Percentiles rank a stretch among this genome's conserved stretches.
Evolutionary conservation across 2,113 vertebrate genomes (phyloP).

Genomic region (Mus musculus): DNA sequence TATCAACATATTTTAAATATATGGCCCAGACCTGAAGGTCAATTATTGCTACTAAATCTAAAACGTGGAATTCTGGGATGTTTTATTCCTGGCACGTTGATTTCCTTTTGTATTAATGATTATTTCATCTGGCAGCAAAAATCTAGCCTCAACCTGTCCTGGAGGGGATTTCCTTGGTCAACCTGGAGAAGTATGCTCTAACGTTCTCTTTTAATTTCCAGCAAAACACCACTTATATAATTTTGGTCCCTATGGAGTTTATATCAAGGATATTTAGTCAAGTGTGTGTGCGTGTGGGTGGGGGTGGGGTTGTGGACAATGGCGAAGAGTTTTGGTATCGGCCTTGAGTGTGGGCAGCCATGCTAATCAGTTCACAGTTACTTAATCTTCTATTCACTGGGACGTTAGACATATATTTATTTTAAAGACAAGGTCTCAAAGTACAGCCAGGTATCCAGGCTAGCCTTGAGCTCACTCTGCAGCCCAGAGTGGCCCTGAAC

Average conservation of each 20-base stretch:
- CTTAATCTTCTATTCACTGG: not conserved
- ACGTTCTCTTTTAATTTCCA: constrained; percentile 49
- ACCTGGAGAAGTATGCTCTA: not conserved
- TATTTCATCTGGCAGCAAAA: constrained; percentile 74
- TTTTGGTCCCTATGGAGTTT: not conserved
- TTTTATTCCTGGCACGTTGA: constrained; percentile 70
- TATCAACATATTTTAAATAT: constrained; percentile 78
- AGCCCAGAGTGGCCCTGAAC: not conserved
- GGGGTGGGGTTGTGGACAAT: not conserved
- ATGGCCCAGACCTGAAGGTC: constrained; percentile 67
- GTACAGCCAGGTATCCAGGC: not conserved
- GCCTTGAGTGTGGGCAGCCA: not conserved
- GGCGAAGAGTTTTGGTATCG: not conserved
- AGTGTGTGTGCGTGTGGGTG: not conserved
- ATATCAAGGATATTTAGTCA: not conserved
- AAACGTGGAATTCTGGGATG: constrained; percentile 68
- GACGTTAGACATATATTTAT: not conserved
- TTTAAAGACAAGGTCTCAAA: not conserved
- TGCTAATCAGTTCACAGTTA: not conserved
- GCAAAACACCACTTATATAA: not conserved
- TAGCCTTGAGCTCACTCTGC: not conserved
- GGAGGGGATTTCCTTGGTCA: not conserved
- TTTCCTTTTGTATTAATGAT: constrained; percentile 51
- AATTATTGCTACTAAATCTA: constrained; percentile 74
- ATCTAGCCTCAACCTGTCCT: not conserved